Base-by-base conservation (phyloP, 2,113 vertebrate species). In the Rattus rattus region DNA sequence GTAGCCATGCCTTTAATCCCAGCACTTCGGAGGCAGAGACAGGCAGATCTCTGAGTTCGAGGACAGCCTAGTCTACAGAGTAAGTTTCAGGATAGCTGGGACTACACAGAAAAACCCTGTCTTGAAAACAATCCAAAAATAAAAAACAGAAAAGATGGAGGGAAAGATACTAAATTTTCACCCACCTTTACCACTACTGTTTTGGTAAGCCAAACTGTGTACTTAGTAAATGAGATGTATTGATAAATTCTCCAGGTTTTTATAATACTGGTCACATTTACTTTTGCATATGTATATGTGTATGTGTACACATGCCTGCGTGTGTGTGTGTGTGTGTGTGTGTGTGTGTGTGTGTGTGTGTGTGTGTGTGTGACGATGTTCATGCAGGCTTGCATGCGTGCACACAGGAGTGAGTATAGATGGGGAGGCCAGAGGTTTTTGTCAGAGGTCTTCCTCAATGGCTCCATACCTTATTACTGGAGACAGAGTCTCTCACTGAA, bases 241-340 rank as follows among this genome's bases (percentile, higher is more conserved):
- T 95, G 24, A 87, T 65, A 83, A 97, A 92, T 81, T 84, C 47
- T 88, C 72, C 49, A 92, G 22, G 9, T 63, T 92, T 88, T 95
- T 84, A 67, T 67, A 91, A 88, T n/a, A 87, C 11, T 28, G 59
- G 36, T 26, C 22, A 59, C 22, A 39, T 19, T 30, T 79, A 79
- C 24, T 59, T 24, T 81, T 39, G 72, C 72, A 39, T 54, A 5
- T 13, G 5, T 39, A 9, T 47, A 43, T 47, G 65, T 30, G 65
- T 16, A 33, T 43, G 39, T 73, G 20, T 73, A 43, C 4, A 75
- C 72, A 43, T 43, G 39, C 26, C n/a, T 75, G 72, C 16, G 24
- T 75, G 19, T 13, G 19, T n/a, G n/a, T 54, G 11, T 13, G 5
- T 39, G 17, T 47, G 75, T 47, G 65, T 30, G 65, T 16, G 69